Percentiles rank a stretch among this genome's conserved stretches.
Conservation (phyloP, 2,113 vertebrate species). For the Ursus arctos region DNA sequence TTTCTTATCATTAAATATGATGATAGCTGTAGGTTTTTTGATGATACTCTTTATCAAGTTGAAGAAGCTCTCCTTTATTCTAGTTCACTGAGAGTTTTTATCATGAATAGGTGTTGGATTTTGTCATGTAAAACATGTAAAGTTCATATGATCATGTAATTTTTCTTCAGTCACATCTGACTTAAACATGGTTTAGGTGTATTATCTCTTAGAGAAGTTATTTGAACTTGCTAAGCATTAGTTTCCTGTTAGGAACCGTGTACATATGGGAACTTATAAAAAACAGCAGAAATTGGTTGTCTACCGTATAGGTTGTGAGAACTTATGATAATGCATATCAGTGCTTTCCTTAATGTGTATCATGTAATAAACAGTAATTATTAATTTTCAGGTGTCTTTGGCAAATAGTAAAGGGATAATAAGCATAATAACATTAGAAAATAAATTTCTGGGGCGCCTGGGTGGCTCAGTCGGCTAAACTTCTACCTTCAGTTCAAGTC, state of each 20-base stretch:
- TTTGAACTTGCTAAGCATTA: background rate
- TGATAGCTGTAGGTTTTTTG: background rate
- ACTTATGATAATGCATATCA: background rate
- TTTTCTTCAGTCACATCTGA: background rate
- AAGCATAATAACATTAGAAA: conserved; percentile 13
- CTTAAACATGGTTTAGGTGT: background rate
- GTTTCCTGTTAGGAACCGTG: background rate
- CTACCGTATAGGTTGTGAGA: background rate
- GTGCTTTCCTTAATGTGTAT: background rate
- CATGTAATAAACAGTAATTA: conserved; percentile 23
- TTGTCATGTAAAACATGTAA: background rate
- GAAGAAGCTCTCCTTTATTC: background rate
- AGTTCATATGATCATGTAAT: background rate
- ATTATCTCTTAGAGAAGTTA: background rate
- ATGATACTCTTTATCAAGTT: background rate
- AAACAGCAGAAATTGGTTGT: background rate
- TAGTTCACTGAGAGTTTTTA: background rate
- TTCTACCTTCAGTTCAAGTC: background rate
- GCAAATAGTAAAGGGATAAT: background rate
- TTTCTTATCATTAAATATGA: background rate
- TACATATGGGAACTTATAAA: background rate
- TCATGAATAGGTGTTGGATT: background rate
- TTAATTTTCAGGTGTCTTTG: background rate
- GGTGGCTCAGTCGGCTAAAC: background rate
- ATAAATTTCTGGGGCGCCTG: background rate